Conservation (phyloP, 1,140 invertebrate species). For the Papilio glaucus region DNA sequence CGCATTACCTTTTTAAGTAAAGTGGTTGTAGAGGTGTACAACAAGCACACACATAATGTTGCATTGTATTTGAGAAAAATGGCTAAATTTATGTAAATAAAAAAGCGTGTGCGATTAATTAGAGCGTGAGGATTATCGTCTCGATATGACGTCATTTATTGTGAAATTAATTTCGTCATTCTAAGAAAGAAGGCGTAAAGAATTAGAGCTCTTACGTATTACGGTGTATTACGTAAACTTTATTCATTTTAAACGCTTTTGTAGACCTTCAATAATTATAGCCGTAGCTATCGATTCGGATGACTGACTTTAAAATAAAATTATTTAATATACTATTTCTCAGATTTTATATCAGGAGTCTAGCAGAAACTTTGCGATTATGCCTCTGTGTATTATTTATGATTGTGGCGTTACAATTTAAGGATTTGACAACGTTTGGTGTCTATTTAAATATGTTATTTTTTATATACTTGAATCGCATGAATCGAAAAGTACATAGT, state of each 20-base stretch:
- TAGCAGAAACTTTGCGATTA: not conserved
- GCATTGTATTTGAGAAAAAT: no score
- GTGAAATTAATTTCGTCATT: constrained; percentile 30
- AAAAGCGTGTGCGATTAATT: constrained; percentile 15
- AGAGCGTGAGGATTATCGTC: constrained; percentile 32
- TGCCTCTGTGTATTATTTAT: no score
- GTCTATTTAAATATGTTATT: not conserved
- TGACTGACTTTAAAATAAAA: constrained; percentile 3
- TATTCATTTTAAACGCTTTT: constrained; percentile 25
- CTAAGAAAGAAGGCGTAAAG: constrained; percentile 25
- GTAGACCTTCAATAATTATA: constrained; percentile 23
- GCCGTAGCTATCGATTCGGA: constrained; percentile 12
- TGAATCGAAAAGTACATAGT: not conserved
- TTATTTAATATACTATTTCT: not conserved
- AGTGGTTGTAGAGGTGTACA: no score
- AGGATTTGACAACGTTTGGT: not conserved
- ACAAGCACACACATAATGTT: no score
- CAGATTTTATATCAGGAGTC: not conserved
- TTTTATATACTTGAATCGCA: not conserved
- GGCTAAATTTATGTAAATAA: constrained; percentile 1
- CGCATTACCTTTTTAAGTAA: no score
- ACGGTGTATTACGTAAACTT: constrained; percentile 16
- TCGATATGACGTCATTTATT: constrained; percentile 37
- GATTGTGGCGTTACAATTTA: no score
- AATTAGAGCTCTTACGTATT: constrained; percentile 30